Conservation (phyloP, 2,888 invertebrate genomes). For the Scaptomyza cyrtandrae region DNA sequence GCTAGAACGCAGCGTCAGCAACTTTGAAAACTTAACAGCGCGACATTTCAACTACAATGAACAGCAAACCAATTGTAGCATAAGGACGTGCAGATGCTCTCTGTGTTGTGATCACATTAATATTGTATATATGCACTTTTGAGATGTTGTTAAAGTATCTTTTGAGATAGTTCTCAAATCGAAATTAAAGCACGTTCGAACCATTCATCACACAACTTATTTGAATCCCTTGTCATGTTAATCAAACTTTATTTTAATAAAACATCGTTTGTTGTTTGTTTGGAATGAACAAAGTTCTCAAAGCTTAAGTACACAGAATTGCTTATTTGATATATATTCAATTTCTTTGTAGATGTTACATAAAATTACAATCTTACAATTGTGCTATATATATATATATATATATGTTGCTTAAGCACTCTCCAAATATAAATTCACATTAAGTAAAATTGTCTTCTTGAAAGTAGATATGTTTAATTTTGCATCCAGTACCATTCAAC, state of each 20-base stretch:
- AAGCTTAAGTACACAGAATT: too few species aligned
- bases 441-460: background rate
- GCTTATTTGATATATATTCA: too few species aligned
- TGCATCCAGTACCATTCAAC: background rate
- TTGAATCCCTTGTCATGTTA: background rate
- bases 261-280: too few species aligned
- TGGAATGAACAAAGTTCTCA: too few species aligned
- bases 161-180: background rate
- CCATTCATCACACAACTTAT: background rate
- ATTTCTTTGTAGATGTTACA: too few species aligned
- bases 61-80: background rate
- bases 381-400: too few species aligned
- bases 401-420: background rate
- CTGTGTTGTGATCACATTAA: background rate
- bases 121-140: background rate
- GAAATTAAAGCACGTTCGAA: background rate
- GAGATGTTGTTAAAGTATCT: background rate
- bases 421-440: background rate
- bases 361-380: too few species aligned
- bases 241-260: too few species aligned
- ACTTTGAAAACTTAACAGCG: slow-evolving; percentile 22
- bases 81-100: background rate
- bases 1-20: slow-evolving; percentile 31
- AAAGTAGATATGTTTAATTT: background rate
- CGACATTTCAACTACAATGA: slow-evolving; percentile 14